Evolutionary conservation across 2,888 invertebrate genomes (phyloP).

Genomic region (Lepidonotus clava): DNA sequence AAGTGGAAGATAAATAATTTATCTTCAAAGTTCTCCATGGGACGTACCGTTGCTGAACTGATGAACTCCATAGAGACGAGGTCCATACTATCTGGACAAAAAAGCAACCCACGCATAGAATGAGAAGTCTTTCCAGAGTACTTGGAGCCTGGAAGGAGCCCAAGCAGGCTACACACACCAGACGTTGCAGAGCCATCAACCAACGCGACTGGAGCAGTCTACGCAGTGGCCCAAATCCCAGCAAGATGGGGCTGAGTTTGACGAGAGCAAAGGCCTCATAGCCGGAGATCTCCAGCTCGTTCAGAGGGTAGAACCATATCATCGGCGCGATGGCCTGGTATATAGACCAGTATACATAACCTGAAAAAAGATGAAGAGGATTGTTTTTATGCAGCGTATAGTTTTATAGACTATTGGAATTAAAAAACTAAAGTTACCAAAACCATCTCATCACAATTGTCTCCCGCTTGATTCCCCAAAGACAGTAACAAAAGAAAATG

Average conservation of each 20-base stretch:
- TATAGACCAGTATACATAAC: slow-evolving; percentile 79
- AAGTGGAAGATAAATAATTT: background rate
- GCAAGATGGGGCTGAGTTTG: slow-evolving; percentile 75
- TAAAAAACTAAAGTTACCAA: background rate
- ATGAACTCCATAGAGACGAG: slow-evolving; percentile 73
- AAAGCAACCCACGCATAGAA: slow-evolving; percentile 75
- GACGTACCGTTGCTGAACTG: slow-evolving; percentile 70
- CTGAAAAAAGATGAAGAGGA: slow-evolving; percentile 67
- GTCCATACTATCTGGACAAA: slow-evolving; percentile 74
- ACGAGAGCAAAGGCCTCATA: slow-evolving; percentile 78
- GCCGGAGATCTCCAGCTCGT: slow-evolving; percentile 80
- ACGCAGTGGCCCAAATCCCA: slow-evolving; percentile 57
- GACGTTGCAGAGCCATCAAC: slow-evolving; percentile 70
- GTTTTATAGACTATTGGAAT: background rate
- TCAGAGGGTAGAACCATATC: slow-evolving; percentile 81
- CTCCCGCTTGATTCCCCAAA: too few relatives aligned
- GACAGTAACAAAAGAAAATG: background rate
- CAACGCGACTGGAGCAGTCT: slow-evolving; percentile 65
- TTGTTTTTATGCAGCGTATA: background rate
- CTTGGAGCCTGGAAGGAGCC: slow-evolving; percentile 78
- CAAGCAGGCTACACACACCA: slow-evolving; percentile 70
- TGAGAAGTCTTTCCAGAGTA: slow-evolving; percentile 74
- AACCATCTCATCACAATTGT: background rate
- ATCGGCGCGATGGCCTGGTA: slow-evolving; percentile 79
- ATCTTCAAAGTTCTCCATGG: background rate